Evolutionary conservation across 2,113 vertebrate genomes (phyloP), one percentile per base, ranked within the genome.

Genomic region (Ameiurus melas): DNA sequence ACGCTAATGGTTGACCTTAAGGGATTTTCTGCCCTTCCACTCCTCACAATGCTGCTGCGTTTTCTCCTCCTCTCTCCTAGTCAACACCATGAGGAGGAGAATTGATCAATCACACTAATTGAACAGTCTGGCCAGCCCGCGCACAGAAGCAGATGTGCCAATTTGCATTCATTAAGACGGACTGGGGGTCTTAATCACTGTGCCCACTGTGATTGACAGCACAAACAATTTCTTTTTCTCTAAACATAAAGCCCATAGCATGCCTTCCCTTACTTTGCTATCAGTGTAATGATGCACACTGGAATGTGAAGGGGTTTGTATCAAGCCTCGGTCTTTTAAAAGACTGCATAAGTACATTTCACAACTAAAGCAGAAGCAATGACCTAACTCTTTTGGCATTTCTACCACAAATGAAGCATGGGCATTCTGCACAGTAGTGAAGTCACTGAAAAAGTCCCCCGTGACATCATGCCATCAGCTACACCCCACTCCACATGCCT

Each of bases 101-200:
- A 96, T 95, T 96, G 94, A 95, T 95, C 95, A 95, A 95, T 96
- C 95, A 95, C 90, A 91, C 93, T 95, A 96, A 96, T 95, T 95
- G 94, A 94, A 94, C 93, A 95, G 94, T 95, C 93, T 95, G 94
- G 94, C 95, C 94, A 95, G 93, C 94, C 93, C 94, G 93, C 91
- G 92, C 93, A 93, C 94, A 93, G 93, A 92, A 95, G 94, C 95
- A 96, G 95, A 95, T 96, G 95, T 94, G 95, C 94, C 94, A 93
- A 96, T 96, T 96, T 96, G 94, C 95, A 95, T 96, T 95, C 94
- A 95, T 96, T 96, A 96, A 91, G 92, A 91, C 84, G 84, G 92
- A 94, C 94, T 95, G 93, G 93, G 87, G 93, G 93, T 92, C 94
- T 94, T 95, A 95, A 95, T 95, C 93, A 95, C 93, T 86, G 89